phyloP scores from a whole-genome alignment of 64 coral and sea anemone genomes.

The Acropora yongei region DNA sequence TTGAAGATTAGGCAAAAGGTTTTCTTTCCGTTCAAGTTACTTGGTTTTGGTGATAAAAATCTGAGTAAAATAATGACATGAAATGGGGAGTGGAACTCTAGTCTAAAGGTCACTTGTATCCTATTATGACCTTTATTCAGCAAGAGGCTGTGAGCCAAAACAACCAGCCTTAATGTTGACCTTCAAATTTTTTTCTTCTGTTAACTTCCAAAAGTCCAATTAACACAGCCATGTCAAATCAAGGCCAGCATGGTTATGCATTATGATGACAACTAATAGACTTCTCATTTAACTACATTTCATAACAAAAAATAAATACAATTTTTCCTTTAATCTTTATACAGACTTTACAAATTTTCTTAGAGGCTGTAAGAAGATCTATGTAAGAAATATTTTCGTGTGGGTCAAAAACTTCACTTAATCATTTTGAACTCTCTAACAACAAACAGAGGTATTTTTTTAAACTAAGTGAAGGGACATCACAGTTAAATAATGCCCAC shows the following conservation, averaged over 20 bases:
- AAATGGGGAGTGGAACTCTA: too few species aligned
- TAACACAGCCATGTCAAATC: neutral
- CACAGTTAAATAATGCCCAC: neutral
- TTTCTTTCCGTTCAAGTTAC: too few species aligned
- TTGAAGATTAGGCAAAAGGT: too few species aligned
- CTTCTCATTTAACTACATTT: neutral
- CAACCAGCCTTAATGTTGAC: neutral
- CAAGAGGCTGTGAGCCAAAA: too few species aligned
- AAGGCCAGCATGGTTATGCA: neutral
- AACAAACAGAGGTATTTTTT: neutral
- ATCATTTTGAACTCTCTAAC: neutral
- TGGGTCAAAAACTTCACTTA: neutral
- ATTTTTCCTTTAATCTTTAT: slow-evolving; percentile 27
- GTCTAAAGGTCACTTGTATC: too few species aligned
- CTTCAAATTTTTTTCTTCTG: neutral
- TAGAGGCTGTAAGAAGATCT: neutral
- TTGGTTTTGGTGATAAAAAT: too few species aligned
- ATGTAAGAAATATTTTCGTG: neutral
- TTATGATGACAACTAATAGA: neutral
- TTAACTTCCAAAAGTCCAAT: neutral
- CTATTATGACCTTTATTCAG: too few species aligned
- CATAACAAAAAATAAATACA: neutral
- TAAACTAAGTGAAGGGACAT: neutral
- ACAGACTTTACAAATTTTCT: slow-evolving; percentile 37
- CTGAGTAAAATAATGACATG: too few species aligned